Base-by-base conservation (phyloP, 2,888 invertebrate species). In the Hydropsyche betteni region DNA sequence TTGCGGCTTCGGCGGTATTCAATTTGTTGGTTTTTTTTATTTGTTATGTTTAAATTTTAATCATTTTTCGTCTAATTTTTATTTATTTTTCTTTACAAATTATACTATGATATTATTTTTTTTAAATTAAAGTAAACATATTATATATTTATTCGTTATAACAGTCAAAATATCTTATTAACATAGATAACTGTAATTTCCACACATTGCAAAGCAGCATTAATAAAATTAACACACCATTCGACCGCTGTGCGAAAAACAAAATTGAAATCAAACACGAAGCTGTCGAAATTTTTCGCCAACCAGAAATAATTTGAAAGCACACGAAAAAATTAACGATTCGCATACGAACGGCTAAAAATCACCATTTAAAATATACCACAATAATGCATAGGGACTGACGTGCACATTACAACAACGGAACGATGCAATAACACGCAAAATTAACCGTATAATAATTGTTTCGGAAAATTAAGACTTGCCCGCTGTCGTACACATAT, bases 1-100 rank as follows among this genome's bases (percentile, higher is more conserved):
- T 72, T 14, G 72, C 55, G 72, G 74, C 69, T 74, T 55, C 69
- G 33, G 34, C 68, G 33, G 10, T 24, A 74, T 70, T 44, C 52
- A 44, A 33, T 38, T 69, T 69, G 34, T 69, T 8, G 6, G 6
- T 44, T 44, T 44, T 44, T 44, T 44, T 44, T 8, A 44, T 44
- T 44, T 10, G 44, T 44, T 44, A 10, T 64, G 12, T 24, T 64
- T 34, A 34, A 16, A 64, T 64, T 55, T 55, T 55, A 55, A 55
- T 24, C n/a, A 44, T 44, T 8, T 44, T 44, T 44, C 2, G 44
- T 44, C 6, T 44, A 10, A 44, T 44, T 8, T 44, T 8, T 44
- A 44, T 10, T 44, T 44, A 8, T 44, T 44, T 44, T 44, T 10
- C 6, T 44, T 44, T 4, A 4, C 4, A 44, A 44, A 44, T 8